Evolutionary conservation across 2,888 invertebrate genomes (phyloP).

Genomic region (Euproctis similis): DNA sequence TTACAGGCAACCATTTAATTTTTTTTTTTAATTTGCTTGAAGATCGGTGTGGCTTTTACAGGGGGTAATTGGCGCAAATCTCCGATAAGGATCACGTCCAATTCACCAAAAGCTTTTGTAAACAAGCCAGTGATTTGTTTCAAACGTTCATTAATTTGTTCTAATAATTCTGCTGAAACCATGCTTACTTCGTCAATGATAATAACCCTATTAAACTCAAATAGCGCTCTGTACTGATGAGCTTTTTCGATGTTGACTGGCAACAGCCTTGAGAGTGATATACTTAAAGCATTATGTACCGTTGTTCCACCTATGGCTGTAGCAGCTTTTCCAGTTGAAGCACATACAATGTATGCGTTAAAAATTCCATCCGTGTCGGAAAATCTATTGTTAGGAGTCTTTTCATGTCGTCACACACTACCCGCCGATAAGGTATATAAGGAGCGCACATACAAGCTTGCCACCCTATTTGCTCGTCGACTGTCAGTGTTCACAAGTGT

Average conservation of each 20-base stretch:
- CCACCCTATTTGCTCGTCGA: too few relatives aligned
- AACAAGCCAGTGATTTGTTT: conserved; percentile 30
- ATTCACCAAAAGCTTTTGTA: conserved; percentile 12
- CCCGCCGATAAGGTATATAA: too few relatives aligned
- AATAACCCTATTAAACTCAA: neutral
- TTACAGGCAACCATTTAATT: too few relatives aligned
- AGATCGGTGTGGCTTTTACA: conserved; percentile 23
- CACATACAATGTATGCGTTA: conserved; percentile 2
- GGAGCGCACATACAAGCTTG: too few relatives aligned
- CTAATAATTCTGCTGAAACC: neutral
- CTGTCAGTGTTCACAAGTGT: too few relatives aligned
- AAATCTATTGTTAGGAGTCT: conserved; percentile 40
- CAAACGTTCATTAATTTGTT: neutral
- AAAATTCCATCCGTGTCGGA: conserved; percentile 9
- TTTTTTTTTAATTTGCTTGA: conserved; percentile 1
- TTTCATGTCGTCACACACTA: too few relatives aligned
- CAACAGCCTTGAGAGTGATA: neutral
- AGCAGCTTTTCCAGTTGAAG: conserved; percentile 2
- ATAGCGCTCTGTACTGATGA: neutral
- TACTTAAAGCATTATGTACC: neutral
- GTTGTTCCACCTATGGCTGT: neutral
- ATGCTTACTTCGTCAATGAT: conserved; percentile 1
- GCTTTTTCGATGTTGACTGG: neutral
- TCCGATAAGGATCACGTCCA: conserved; percentile 21
- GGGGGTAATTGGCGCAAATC: conserved; percentile 27